Conservation (phyloP, 2,797 vertebrate species). For the Eospalax fontanierii region DNA sequence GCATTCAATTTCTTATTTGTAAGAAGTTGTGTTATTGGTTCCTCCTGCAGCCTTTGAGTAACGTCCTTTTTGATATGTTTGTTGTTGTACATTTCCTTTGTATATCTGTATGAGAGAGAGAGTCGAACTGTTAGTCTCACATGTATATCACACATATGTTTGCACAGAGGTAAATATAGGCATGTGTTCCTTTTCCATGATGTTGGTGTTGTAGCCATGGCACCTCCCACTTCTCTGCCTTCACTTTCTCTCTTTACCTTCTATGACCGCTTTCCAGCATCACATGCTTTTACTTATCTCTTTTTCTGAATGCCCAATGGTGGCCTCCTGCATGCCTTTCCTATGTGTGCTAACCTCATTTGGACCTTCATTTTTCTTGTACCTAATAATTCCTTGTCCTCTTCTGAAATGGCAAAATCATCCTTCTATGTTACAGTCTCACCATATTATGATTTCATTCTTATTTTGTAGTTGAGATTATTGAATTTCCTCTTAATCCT, state of each 20-base stretch:
- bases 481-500: not conserved
- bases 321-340: not conserved
- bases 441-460: not conserved
- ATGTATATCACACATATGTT: too few species aligned
- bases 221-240: not conserved
- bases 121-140: too few species aligned
- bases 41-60: too few species aligned
- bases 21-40: not conserved
- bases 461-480: not conserved
- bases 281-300: not conserved
- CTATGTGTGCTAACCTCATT: not conserved
- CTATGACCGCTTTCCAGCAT: not conserved
- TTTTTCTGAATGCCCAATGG: not conserved
- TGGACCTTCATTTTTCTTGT: not conserved
- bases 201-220: not conserved
- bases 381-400: not conserved
- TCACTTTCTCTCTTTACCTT: not conserved
- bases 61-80: not conserved
- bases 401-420: not conserved
- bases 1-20: not conserved
- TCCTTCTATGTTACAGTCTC: not conserved
- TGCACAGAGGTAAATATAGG: too few species aligned
- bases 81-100: not conserved
- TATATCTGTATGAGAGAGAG: not conserved
- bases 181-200: not conserved